Conservation (phyloP, 2,888 invertebrate genomes). For the Poecilus cupreus region DNA sequence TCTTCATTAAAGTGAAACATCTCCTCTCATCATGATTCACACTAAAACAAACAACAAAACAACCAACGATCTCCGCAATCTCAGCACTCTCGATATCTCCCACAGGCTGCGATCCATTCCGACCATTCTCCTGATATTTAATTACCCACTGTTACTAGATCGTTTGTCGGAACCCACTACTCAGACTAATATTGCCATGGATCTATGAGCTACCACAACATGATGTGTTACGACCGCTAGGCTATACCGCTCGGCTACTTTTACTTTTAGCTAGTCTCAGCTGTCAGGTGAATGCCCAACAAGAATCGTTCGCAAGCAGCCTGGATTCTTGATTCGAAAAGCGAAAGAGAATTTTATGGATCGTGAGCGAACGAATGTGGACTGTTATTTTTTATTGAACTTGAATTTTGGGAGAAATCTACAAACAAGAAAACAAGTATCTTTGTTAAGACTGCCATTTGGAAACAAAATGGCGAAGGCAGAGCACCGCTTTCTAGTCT, state of each 20-base stretch:
- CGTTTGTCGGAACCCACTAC: not conserved
- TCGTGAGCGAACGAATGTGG: too few species aligned
- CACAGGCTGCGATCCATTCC: too few species aligned
- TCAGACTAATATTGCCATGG: not conserved
- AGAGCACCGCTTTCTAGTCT: too few species aligned
- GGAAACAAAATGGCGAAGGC: too few species aligned
- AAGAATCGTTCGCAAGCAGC: not conserved
- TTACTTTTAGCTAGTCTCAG: conserved; percentile 4
- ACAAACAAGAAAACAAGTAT: too few species aligned
- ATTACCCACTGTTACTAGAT: not conserved
- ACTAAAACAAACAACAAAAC: not conserved
- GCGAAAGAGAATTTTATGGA: too few species aligned
- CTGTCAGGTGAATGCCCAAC: conserved; percentile 33
- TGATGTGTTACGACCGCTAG: conserved; percentile 29
- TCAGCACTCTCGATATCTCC: not conserved
- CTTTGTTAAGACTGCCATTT: too few species aligned
- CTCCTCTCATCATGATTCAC: not conserved
- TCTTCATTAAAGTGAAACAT: not conserved
- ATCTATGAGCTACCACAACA: not conserved
- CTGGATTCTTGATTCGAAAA: too few species aligned
- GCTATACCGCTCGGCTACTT: conserved; percentile 14
- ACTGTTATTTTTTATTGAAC: too few species aligned
- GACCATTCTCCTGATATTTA: conserved; percentile 11
- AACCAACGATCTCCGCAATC: not conserved
- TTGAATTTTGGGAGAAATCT: too few species aligned